Conservation (phyloP, 2,888 invertebrate genomes). For the Byasa hedistus region DNA sequence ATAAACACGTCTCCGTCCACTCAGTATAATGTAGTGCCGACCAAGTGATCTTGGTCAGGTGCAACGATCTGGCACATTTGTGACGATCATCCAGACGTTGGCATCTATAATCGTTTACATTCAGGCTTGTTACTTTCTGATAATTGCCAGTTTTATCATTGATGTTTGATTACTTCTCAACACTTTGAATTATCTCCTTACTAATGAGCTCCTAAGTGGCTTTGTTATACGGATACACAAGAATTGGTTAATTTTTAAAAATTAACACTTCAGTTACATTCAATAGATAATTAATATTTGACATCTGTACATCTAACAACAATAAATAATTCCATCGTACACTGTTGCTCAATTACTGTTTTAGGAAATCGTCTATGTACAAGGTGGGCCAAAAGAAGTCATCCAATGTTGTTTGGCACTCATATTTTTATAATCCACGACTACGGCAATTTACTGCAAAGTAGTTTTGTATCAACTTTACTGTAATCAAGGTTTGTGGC, state of each 20-base stretch:
- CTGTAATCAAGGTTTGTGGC: too few species aligned
- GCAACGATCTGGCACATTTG: slow-evolving; percentile 37
- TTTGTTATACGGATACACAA: not conserved
- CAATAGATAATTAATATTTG: not conserved
- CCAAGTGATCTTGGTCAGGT: slow-evolving; percentile 34
- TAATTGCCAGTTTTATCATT: not conserved
- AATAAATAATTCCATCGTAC: not conserved
- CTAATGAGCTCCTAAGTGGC: not conserved
- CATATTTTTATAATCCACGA: too few species aligned
- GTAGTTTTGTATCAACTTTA: too few species aligned
- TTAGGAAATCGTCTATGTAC: too few species aligned
- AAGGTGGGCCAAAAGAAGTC: too few species aligned
- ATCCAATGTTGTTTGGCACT: too few species aligned
- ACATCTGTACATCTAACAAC: not conserved
- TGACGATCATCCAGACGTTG: slow-evolving; percentile 26
- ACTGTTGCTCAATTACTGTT: too few species aligned
- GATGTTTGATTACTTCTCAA: not conserved
- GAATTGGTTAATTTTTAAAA: too few species aligned
- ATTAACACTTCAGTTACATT: not conserved
- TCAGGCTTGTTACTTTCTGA: not conserved
- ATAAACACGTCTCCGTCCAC: slow-evolving; percentile 38
- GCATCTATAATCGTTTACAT: slow-evolving; percentile 10
- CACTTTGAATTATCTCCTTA: not conserved
- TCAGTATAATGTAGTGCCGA: slow-evolving; percentile 21
- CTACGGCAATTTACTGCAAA: too few species aligned